Base-by-base conservation (phyloP, 2,888 invertebrate genomes). In the Polydrusus pterygomalis region DNA sequence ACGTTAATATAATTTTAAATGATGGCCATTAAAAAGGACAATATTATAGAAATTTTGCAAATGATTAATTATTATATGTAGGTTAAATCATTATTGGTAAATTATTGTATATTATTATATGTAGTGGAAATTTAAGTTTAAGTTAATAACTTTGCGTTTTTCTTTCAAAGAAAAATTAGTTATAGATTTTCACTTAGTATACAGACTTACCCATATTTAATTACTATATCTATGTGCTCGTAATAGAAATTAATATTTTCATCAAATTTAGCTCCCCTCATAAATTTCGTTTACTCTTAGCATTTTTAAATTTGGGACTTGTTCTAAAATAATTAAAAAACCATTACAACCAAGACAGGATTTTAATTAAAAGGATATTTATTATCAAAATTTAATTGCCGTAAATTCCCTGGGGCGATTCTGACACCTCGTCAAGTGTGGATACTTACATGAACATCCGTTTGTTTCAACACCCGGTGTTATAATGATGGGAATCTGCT, bases 381-480 rank as follows among this genome's bases (percentile, higher is more conserved):
- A 51, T 51, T 11, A 20, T 47, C 17, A 25, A 51, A 20, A 51
- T 51, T 51, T 51, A 51, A 51, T 51, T 51, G 20, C 51, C 13
- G 25, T 51, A 51, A 51, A 51, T 51, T 18, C n/a, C 51, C 51
- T 11, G 2, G 51, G 51, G 51, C 51, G 51, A 25, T 51, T 10
- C 51, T 51, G 51, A 51, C 51, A 51, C 51, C 51, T 51, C 20
- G 51, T 51, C 20, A 51, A 51, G 20, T 11, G 13, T n/a, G 10
- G 10, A 34, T 47, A 2, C 9, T 8, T 51, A 20, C 20, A 51
- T 7, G 51, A 51, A 51, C 18, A 10, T 51, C 18, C 18, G 20
- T 20, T 13, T 20, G 20, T 51, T 51, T 2, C 20, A 20, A 51
- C 51, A 20, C 20, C 20, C 18, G 51, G 51, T 51, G 51, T 20